A percentile compares a stretch with the other conserved stretches of the same genome.
Evolutionary conservation across 2,113 vertebrate genomes (phyloP).

Genomic region (Etheostoma cragini): DNA sequence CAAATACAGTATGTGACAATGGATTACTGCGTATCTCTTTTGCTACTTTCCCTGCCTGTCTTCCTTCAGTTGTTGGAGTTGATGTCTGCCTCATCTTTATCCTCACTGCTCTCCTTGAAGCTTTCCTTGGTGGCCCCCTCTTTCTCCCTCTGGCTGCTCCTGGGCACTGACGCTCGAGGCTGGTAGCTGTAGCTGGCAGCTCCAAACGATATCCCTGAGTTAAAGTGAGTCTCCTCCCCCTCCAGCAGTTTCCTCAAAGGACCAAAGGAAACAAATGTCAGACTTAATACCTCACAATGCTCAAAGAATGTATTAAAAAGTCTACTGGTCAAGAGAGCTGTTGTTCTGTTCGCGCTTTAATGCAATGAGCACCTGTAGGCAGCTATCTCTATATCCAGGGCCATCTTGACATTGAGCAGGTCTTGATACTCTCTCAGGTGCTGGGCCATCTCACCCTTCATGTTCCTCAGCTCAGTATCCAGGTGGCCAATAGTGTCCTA

Average conservation of each 20-base stretch:
- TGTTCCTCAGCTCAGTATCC: conserved; percentile 89
- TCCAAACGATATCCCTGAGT: conserved; percentile 82
- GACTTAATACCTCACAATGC: not conserved
- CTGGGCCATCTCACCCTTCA: conserved; percentile 92
- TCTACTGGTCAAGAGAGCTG: not conserved
- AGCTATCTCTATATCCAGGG: conserved; percentile 94
- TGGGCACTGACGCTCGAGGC: conserved; percentile 77
- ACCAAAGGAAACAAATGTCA: conserved; percentile 41
- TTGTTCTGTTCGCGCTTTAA: not conserved
- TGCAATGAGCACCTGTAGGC: conserved; percentile 89
- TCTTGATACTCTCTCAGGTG: conserved; percentile 95
- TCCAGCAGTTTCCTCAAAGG: conserved; percentile 92
- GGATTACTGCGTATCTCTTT: not conserved
- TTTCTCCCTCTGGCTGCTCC: conserved; percentile 84
- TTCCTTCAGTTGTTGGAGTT: conserved; percentile 75
- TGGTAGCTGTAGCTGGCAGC: conserved; percentile 84
- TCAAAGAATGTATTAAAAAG: not conserved
- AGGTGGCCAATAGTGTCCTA: conserved; percentile 90
- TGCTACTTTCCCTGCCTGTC: not conserved
- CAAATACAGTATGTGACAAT: conserved; percentile 10
- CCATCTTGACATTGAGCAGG: conserved; percentile 96
- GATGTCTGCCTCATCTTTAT: conserved; percentile 85
- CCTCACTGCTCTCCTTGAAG: conserved; percentile 87
- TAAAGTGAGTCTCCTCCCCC: conserved; percentile 94
- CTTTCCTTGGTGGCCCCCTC: conserved; percentile 83